Base-by-base conservation (phyloP, 2,113 vertebrate species). In the Tenrec ecaudatus region DNA sequence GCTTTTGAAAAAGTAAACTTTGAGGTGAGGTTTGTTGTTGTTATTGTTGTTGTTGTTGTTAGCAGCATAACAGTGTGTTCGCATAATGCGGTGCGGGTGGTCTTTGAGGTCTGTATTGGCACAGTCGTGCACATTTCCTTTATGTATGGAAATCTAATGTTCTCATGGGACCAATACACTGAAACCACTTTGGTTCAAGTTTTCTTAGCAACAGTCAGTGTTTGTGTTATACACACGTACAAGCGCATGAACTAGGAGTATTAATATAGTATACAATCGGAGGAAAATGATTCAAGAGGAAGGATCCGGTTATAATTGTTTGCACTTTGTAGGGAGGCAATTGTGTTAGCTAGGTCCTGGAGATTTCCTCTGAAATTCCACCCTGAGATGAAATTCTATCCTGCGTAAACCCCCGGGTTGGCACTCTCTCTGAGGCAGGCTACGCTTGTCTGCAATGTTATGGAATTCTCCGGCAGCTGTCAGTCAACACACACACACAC, bases 1-100 rank as follows among this genome's bases (percentile, higher is more conserved):
- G 71, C 96, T 75, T 99, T 99, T 98, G 98, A 99, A 97, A 96
- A 88, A 83, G 97, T 97, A 6, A 99, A 98, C 96, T 97, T 99
- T 98, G 96, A 98, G 96, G 98, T 99, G 96, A 96, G 96, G 87
- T 47, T 84, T 40, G 40, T 53, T 53, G 9, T 10, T 53, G 9
- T 14, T 53, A 10, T 84, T 40, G 40, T 53, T 53, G 9, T 10
- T 53, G 9, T 14, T 53, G 47, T 53, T 10, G 86, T 81, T 10
- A 33, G 20, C 66, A 79, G 20, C 40, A 9, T 58, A 17, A 23
- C 16, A 20, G 0, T 17, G 66, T 10, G 47, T 10, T 53, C 81
- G 17, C 20, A 12, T 40, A n/a, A 4, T 53, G 12, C 27, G 47
- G 0, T 8, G 22, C 19, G 43, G 71, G 36, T 60, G 7, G 53